Evolutionary conservation across 2,888 invertebrate genomes (phyloP), one percentile per base, ranked within the genome.

Genomic region (Athalia cordata): DNA sequence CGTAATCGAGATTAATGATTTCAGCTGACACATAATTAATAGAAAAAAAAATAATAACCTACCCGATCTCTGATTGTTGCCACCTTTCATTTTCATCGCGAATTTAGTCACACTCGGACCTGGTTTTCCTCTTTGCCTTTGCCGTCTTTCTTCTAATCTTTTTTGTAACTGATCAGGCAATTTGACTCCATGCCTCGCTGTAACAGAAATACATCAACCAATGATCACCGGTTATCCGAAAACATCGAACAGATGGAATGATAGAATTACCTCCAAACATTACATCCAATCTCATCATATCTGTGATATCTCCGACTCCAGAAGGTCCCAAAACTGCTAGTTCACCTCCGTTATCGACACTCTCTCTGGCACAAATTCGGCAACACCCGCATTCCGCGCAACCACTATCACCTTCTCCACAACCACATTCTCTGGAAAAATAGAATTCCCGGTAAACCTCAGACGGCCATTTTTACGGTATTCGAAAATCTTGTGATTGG

Each of bases 391-490:
- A 99, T 81, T 95, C 94, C 0, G 95, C 94, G 87, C 98, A 99
- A 0, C 98, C 98, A 77, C 97, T 96, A 89, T 98, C 98, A 0
- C 98, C 99, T 88, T 96, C 96, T 3, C 98, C 98, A 91, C 98
- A 99, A 0, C 98, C 97, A 90, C 98, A 99, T 85, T 95, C 95
- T 86, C 97, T 98, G 83, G 78, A 82, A 82, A 72, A 77, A 79
- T 43, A 65, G 64, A 67, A 81, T 29, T 29, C 29, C 29, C 29
- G 29, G 29, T 29, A 29, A 29, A 29, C 2, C 2, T 29, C 29
- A 29, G 29, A 29, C 29, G 29, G 29, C 29, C 29, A 29, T 0
- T 29, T 29, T 29, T 29, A 29, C 29, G 29, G 2, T 29, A 29
- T 29, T 29, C 67, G 55, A 11, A 29, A 45, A 77, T 57, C n/a